Evolutionary conservation across 2,888 invertebrate species (phyloP).

Genomic region (Caenorhabditis japonica): DNA sequence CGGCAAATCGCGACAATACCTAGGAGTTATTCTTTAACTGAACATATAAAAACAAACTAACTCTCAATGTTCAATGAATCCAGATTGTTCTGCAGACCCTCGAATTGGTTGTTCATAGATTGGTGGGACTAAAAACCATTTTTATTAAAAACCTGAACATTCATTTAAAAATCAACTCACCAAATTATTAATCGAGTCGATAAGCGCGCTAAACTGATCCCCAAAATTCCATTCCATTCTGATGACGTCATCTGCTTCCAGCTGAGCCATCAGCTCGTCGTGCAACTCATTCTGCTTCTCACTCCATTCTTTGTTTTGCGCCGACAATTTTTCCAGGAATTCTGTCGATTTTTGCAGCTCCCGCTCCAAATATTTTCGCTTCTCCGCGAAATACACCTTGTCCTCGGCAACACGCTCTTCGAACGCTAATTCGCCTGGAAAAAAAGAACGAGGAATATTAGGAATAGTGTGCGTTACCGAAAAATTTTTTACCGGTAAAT

Average conservation of each 20-base stretch:
- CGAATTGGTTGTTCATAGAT: constrained; percentile 39
- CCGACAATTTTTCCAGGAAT: constrained; percentile 16
- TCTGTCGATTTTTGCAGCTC: constrained; percentile 11
- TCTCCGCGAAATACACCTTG: constrained; percentile 19
- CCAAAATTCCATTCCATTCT: constrained; percentile 9
- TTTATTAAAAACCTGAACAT: neutral
- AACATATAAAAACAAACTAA: constrained; percentile 18
- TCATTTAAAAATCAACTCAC: constrained; percentile 9
- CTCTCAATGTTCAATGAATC: constrained; percentile 33
- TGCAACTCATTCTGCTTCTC: constrained; percentile 13
- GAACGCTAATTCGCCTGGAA: constrained; percentile 20
- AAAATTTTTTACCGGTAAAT: neutral
- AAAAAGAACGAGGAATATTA: neutral
- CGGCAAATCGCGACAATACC: too few species aligned
- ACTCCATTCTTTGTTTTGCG: constrained; percentile 10
- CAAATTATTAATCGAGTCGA: constrained; percentile 31
- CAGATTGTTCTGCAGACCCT: constrained; percentile 20
- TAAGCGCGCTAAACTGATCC: constrained; percentile 15
- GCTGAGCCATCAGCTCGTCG: constrained; percentile 13
- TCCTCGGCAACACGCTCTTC: constrained; percentile 26
- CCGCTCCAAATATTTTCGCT: constrained; percentile 15
- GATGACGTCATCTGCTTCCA: constrained; percentile 13
- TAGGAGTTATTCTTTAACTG: too few species aligned
- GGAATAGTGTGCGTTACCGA: too few species aligned
- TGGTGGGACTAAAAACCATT: constrained; percentile 33